Conservation (phyloP, 2,888 invertebrate species). For the Nowickia ferox region DNA sequence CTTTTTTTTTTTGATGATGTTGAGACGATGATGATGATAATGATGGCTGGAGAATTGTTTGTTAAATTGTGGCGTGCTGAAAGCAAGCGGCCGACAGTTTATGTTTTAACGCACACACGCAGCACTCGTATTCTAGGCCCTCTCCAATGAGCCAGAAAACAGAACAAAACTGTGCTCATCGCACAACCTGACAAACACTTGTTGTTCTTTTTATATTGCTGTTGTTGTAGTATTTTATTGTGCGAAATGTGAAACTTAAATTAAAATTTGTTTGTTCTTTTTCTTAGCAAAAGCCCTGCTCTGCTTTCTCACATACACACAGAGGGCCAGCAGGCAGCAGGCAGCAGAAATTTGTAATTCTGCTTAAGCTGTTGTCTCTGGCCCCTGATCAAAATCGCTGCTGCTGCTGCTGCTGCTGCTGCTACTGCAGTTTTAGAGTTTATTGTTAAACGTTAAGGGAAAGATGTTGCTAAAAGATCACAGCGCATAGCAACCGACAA, state of each 20-base stretch:
- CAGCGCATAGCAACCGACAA: slow-evolving; percentile 23
- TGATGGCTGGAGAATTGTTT: slow-evolving; percentile 54
- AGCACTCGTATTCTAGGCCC: slow-evolving; percentile 46
- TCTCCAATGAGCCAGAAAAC: slow-evolving; percentile 47
- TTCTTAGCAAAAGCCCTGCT: slow-evolving; percentile 48
- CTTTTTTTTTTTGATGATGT: slow-evolving; percentile 62
- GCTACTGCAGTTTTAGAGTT: not conserved
- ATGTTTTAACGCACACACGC: slow-evolving; percentile 32
- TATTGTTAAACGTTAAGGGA: slow-evolving; percentile 15
- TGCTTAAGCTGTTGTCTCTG: slow-evolving; percentile 40
- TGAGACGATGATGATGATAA: slow-evolving; percentile 58
- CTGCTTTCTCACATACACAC: slow-evolving; percentile 41
- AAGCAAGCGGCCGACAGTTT: slow-evolving; percentile 47
- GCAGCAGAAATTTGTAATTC: slow-evolving; percentile 61
- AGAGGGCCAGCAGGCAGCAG: not conserved
- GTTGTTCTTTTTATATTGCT: slow-evolving; percentile 9
- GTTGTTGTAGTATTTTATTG: slow-evolving; percentile 53
- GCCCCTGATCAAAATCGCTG: slow-evolving; percentile 4
- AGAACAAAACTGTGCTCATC: slow-evolving; percentile 48
- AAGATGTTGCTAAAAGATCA: slow-evolving; percentile 66
- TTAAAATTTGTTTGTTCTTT: slow-evolving; percentile 37
- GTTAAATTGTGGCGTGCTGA: slow-evolving; percentile 40
- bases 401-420: slow-evolving; percentile 18
- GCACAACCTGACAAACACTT: slow-evolving; percentile 25
- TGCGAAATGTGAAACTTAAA: slow-evolving; percentile 62